These are phyloP conservation scores for Notamacropus eugenii DNA, from an alignment of 2,797 vertebrate genomes.

Conservation along the genomic window DNA sequence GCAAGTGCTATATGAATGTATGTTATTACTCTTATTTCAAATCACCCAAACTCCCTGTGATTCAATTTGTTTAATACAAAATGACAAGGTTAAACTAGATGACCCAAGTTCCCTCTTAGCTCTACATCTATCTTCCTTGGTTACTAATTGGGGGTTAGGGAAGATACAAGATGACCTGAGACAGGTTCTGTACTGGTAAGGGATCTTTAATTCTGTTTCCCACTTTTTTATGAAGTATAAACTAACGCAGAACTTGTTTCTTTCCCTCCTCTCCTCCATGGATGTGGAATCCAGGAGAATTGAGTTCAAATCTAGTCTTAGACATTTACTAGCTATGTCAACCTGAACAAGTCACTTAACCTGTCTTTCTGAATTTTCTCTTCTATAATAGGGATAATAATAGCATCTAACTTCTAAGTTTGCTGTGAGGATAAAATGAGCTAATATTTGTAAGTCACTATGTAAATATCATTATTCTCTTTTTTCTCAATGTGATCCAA, in stretches of 20 bases:
- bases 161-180: neutral
- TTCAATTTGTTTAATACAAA: neutral
- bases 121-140: neutral
- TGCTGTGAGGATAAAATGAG: neutral
- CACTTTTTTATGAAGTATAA: neutral
- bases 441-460: neutral
- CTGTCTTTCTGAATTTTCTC: neutral
- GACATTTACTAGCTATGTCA: neutral
- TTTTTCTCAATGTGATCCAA: neutral
- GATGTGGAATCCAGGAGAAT: neutral
- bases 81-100: neutral
- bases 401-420: neutral
- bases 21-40: neutral
- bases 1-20: neutral
- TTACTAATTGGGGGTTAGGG: neutral
- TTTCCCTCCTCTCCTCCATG: neutral
- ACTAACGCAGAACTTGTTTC: neutral
- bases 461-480: neutral
- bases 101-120: neutral
- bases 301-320: neutral
- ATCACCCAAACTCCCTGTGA: neutral
- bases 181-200: neutral
- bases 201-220: neutral
- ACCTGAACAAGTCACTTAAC: neutral
- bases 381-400: neutral